phyloP scores from a whole-genome alignment of 1,140 invertebrate species.

The Aradophagus sp. region DNA sequence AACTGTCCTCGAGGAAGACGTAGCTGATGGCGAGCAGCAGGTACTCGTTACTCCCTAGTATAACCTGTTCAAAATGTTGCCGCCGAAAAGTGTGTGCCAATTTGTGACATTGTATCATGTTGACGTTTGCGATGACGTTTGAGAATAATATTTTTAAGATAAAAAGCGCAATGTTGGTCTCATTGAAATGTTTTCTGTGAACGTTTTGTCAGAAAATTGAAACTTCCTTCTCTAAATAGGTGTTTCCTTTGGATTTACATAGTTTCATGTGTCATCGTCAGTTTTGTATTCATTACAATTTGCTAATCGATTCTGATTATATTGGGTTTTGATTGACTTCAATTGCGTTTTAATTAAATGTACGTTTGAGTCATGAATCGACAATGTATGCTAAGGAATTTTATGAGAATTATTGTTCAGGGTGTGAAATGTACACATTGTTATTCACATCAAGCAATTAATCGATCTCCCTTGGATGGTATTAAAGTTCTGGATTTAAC shows the following conservation, averaged over 20 bases:
- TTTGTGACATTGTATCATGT: neutral
- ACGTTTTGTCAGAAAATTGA: no score
- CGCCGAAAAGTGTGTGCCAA: slow-evolving; percentile 5
- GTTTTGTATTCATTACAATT: neutral
- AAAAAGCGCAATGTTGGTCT: no score
- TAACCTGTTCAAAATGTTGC: slow-evolving; percentile 23
- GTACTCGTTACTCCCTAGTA: slow-evolving; percentile 11
- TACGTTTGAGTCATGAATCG: neutral
- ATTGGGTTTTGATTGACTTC: no score
- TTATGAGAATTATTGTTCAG: neutral
- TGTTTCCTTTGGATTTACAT: no score
- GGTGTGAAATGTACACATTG: neutral
- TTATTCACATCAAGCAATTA: slow-evolving; percentile 9
- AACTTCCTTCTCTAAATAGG: no score
- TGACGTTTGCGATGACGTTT: neutral
- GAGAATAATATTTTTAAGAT: neutral
- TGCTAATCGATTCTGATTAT: no score
- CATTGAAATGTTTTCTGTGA: no score
- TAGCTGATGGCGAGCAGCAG: slow-evolving; percentile 26
- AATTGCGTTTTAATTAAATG: no score
- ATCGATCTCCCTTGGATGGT: slow-evolving; percentile 17
- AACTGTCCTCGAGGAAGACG: slow-evolving; percentile 24
- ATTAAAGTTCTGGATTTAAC: slow-evolving; percentile 82
- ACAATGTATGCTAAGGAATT: neutral
- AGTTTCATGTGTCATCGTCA: no score